Conservation (phyloP, 2,113 vertebrate species). For the Rhodinocichla rosea region DNA sequence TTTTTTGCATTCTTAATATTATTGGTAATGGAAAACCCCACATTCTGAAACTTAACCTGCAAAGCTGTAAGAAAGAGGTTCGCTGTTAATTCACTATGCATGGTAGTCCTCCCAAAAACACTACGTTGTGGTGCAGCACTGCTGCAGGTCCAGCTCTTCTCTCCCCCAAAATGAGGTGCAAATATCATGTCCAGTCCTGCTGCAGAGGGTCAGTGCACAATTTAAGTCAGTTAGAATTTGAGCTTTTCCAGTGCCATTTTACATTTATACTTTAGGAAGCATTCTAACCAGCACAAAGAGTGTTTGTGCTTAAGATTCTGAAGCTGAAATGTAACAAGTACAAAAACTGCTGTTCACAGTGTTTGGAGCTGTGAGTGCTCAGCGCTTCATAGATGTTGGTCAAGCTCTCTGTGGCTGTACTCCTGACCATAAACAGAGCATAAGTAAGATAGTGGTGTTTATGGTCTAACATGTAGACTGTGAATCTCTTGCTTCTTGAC, state of each 20-base stretch:
- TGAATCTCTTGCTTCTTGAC: background rate
- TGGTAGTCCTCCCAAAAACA: background rate
- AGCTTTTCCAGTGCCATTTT: background rate
- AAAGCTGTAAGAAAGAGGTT: background rate
- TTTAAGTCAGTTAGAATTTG: background rate
- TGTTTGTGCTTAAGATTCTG: background rate
- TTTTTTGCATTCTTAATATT: background rate
- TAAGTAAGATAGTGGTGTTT: background rate
- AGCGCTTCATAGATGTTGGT: background rate
- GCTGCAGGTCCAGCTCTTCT: background rate
- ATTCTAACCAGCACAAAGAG: background rate
- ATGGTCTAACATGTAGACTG: rapidly evolving
- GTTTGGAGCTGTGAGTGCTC: background rate
- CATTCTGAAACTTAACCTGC: background rate
- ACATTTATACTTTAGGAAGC: background rate
- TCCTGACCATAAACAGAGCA: background rate
- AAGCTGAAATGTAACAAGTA: background rate
- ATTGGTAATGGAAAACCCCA: background rate
- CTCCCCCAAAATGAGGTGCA: background rate
- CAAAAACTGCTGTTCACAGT: background rate
- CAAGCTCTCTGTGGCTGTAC: background rate
- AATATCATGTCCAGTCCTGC: background rate
- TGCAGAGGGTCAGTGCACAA: background rate
- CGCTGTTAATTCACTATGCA: rapidly evolving
- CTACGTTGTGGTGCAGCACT: background rate